phyloP scores from a whole-genome alignment of 2,888 invertebrate genomes.

The Ametastegia equiseti region DNA sequence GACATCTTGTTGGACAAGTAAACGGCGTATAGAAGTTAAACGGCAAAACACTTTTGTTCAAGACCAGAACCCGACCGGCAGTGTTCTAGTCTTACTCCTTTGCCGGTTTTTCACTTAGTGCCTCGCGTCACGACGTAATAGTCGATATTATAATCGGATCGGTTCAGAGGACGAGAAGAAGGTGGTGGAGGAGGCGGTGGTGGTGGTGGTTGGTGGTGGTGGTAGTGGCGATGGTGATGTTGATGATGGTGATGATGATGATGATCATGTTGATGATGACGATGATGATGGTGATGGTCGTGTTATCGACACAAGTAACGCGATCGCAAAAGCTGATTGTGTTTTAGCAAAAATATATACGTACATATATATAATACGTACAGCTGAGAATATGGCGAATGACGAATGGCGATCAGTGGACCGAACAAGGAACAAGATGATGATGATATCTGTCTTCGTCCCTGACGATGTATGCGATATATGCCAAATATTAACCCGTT shows the following conservation, averaged over 20 bases:
- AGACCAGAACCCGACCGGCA: constrained; percentile 10
- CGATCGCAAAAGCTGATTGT: too few species aligned
- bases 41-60: constrained; percentile 25
- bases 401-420: too few species aligned
- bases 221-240: not conserved
- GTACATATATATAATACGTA: not conserved
- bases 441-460: constrained; percentile 71
- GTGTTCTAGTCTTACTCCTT: not conserved
- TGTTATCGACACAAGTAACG: too few species aligned
- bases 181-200: not conserved
- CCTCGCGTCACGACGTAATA: not conserved
- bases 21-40: constrained; percentile 26
- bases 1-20: constrained; percentile 23
- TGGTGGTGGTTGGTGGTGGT: not conserved
- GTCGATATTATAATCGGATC: not conserved
- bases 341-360: too few species aligned
- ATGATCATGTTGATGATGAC: too few species aligned
- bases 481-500: constrained; percentile 47
- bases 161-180: not conserved
- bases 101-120: not conserved
- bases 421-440: constrained; percentile 70
- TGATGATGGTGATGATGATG: not conserved
- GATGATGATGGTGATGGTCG: too few species aligned
- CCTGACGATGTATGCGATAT: constrained; percentile 68
- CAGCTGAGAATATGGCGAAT: constrained; percentile 54